Conservation (phyloP, 2,888 invertebrate genomes). For the Nephrotoma appendiculata region DNA sequence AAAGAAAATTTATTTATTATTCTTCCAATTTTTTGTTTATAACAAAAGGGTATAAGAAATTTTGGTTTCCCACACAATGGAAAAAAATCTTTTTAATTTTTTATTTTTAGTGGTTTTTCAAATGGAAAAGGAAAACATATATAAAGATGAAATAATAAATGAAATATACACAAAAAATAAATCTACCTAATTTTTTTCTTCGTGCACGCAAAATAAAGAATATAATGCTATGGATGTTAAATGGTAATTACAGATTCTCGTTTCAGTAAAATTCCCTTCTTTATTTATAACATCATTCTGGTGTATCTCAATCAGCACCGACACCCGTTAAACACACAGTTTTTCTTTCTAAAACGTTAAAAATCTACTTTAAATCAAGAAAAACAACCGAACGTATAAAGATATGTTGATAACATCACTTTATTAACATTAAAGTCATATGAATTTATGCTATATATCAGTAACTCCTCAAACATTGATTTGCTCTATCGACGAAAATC, state of each 20-base stretch:
- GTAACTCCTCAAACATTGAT: no score
- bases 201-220: background rate
- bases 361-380: no score
- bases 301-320: no score
- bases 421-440: no score
- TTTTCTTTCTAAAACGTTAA: no score
- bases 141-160: background rate
- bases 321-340: no score
- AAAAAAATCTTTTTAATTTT: background rate
- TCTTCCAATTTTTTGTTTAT: background rate
- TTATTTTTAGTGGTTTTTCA: background rate
- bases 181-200: background rate
- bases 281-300: no score
- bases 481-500: no score
- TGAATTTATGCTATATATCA: no score
- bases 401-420: no score
- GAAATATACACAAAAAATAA: background rate
- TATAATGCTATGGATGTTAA: background rate
- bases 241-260: background rate
- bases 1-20: background rate
- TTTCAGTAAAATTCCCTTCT: no score
- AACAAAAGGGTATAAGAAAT: background rate
- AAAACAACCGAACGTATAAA: no score
- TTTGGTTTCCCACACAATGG: background rate
- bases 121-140: background rate